A percentile compares a stretch with the other conserved stretches of the same genome.
These are phyloP conservation scores for Mus pahari DNA, from an alignment of 2,113 vertebrate genomes.

Conservation along the genomic window DNA sequence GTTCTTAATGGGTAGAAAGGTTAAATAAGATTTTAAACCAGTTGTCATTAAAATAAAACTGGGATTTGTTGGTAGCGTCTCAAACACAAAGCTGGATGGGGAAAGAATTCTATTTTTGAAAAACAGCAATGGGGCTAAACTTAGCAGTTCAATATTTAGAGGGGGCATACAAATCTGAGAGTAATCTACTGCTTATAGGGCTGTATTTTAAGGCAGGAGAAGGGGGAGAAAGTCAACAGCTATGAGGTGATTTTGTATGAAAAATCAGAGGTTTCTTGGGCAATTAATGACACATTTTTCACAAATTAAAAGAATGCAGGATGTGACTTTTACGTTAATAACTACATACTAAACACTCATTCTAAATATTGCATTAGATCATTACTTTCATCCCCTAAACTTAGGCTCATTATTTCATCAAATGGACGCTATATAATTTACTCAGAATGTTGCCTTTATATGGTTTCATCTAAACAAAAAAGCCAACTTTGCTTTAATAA, in stretches of 20 bases:
- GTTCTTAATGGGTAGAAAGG: constrained; percentile 67
- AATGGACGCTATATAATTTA: constrained; percentile 74
- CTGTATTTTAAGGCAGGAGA: constrained; percentile 67
- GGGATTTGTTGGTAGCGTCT: constrained; percentile 74
- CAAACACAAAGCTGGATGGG: constrained; percentile 56
- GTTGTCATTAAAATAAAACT: constrained; percentile 77
- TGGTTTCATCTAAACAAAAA: constrained; percentile 68
- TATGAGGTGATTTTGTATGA: constrained; percentile 70
- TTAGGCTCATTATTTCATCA: constrained; percentile 79
- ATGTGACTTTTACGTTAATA: constrained; percentile 78
- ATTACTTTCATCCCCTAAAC: constrained; percentile 63
- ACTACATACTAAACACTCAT: constrained; percentile 74
- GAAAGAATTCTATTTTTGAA: constrained; percentile 67
- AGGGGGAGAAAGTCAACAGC: constrained; percentile 66
- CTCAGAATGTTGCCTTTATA: constrained; percentile 79
- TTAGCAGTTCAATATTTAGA: constrained; percentile 77
- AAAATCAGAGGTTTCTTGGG: constrained; percentile 80
- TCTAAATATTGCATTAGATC: constrained; percentile 74
- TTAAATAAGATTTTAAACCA: constrained; percentile 79
- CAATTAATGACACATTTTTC: constrained; percentile 75
- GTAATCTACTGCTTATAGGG: constrained; percentile 64
- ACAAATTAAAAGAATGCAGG: constrained; percentile 74
- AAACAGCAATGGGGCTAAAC: constrained; percentile 71
- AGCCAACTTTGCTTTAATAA: constrained; percentile 76
- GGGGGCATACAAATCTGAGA: constrained; percentile 70